A percentile compares a stretch with the other conserved stretches of the same genome.
These are phyloP conservation scores for Eunapius fragilis DNA, from an alignment of 37 sponge, comb jelly and placozoan genomes.

Conservation along the genomic window DNA sequence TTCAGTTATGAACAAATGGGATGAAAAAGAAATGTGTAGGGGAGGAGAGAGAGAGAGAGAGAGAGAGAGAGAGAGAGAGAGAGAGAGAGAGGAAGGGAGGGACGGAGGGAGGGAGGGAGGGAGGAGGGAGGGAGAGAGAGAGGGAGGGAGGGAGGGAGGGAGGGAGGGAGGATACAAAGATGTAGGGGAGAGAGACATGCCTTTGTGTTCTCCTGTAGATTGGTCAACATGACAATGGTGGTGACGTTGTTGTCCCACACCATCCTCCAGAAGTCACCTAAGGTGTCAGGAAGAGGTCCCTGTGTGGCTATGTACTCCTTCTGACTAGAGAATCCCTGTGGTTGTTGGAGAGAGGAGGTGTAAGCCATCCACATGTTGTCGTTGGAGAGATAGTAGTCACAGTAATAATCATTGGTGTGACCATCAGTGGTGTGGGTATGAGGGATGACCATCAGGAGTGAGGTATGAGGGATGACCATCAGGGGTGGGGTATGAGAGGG, in stretches of 20 bases:
- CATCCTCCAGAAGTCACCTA: conserved; percentile 91
- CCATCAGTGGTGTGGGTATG: neutral
- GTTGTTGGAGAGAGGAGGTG: no score
- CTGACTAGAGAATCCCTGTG: conserved; percentile 69
- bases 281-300: conserved; percentile 82
- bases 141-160: neutral
- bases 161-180: no score
- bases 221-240: conserved; percentile 85
- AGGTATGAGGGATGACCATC: no score
- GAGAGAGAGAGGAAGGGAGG: neutral
- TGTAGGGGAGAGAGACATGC: conserved; percentile 1
- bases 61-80: neutral
- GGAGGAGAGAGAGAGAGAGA: neutral
- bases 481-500: conserved; percentile 1
- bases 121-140: neutral
- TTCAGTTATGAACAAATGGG: neutral
- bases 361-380: no score
- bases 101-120: no score
- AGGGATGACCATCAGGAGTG: no score
- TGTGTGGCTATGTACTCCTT: conserved; percentile 92
- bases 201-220: conserved; percentile 63
- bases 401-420: neutral
- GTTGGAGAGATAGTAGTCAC: neutral
- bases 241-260: conserved; percentile 72
- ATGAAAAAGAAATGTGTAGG: neutral